Evolutionary conservation across 2,113 vertebrate genomes (phyloP).

Genomic region (Hyperopisus bebe): DNA sequence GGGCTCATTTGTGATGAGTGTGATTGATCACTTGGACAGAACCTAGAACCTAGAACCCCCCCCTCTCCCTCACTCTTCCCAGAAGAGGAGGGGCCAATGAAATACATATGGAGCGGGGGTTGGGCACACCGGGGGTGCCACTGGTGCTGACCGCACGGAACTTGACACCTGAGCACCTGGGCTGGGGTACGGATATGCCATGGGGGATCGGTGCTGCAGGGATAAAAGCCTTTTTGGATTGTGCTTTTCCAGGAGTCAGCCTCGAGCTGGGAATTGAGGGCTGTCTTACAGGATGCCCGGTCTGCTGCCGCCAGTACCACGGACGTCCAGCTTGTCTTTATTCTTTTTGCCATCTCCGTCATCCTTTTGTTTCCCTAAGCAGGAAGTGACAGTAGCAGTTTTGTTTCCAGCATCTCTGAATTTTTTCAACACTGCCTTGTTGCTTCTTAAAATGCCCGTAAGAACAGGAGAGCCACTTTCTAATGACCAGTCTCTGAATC

Average conservation of each 20-base stretch:
- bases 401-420: background rate
- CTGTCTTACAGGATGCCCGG: background rate
- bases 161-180: background rate
- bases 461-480: background rate
- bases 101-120: conserved; percentile 3
- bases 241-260: background rate
- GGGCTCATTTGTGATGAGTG: background rate
- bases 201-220: background rate
- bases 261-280: background rate
- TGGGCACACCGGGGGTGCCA: background rate
- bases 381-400: background rate
- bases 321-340: background rate
- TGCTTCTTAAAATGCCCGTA: background rate
- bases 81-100: background rate
- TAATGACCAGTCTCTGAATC: background rate
- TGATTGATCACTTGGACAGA: background rate
- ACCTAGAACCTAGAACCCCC: background rate
- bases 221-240: background rate
- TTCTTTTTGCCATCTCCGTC: background rate
- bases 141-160: background rate
- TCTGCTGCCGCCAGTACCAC: background rate
- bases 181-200: background rate
- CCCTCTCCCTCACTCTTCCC: background rate
- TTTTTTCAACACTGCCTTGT: background rate
- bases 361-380: background rate